phyloP scores from a whole-genome alignment of 2,797 vertebrate species.

The Parauchenoglanis ngamensis region DNA sequence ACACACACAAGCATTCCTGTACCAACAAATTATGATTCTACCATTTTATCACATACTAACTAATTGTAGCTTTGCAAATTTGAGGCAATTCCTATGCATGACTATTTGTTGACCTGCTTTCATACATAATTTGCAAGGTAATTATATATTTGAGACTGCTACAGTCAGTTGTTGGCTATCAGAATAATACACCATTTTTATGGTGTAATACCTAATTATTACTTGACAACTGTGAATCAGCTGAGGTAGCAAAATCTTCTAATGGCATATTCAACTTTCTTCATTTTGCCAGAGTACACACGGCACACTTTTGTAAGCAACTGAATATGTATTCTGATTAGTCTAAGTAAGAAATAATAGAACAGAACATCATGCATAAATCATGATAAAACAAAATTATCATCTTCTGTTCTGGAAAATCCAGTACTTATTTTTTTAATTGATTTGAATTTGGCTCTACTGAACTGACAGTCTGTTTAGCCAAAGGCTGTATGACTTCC shows the following conservation, averaged over 20 bases:
- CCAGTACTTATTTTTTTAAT: neutral
- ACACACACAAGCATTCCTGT: neutral
- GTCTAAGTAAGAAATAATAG: neutral
- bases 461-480: neutral
- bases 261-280: neutral
- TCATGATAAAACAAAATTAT: neutral
- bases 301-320: neutral
- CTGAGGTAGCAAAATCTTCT: neutral
- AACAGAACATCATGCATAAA: neutral
- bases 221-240: conserved; percentile 18
- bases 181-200: conserved; percentile 18
- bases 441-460: neutral
- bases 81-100: neutral
- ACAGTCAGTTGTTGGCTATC: conserved; percentile 30
- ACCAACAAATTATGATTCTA: neutral
- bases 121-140: conserved; percentile 19
- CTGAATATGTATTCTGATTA: neutral
- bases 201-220: conserved; percentile 18
- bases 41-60: neutral
- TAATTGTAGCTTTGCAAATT: neutral
- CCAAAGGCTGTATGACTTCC: neutral
- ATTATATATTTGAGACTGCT: conserved; percentile 31
- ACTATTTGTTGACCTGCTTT: neutral
- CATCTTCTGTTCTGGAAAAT: neutral
- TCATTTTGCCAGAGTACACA: neutral